phyloP scores from a whole-genome alignment of 2,888 invertebrate genomes.

The Ceriagrion tenellum region DNA sequence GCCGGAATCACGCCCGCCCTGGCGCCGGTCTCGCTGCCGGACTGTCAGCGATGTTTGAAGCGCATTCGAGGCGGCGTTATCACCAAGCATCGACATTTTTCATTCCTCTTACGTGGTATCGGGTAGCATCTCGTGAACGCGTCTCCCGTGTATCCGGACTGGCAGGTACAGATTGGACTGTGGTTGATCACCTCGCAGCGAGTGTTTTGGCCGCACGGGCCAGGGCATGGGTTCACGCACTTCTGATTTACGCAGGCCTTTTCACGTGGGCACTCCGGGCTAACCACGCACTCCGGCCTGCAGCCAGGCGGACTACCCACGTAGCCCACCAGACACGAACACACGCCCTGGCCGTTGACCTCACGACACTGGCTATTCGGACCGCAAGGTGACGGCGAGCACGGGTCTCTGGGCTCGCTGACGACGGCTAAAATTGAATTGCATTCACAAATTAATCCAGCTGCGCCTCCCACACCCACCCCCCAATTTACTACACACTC shows the following conservation, averaged over 20 bases:
- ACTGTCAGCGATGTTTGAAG: constrained; percentile 30
- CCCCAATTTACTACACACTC: background rate
- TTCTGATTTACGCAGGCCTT: constrained; percentile 71
- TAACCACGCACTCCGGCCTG: constrained; percentile 71
- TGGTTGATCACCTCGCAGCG: constrained; percentile 83
- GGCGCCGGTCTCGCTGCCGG: background rate
- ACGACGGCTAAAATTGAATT: constrained; percentile 67
- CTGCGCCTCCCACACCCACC: background rate
- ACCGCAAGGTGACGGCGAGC: constrained; percentile 73
- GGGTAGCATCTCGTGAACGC: constrained; percentile 73
- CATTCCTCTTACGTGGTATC: constrained; percentile 72
- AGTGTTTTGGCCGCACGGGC: constrained; percentile 90
- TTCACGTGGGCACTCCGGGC: constrained; percentile 73
- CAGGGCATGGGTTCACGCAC: constrained; percentile 70
- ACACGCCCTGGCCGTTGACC: constrained; percentile 82
- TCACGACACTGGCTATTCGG: constrained; percentile 76
- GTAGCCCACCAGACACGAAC: constrained; percentile 83
- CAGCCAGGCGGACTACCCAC: constrained; percentile 83
- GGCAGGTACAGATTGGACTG: constrained; percentile 82
- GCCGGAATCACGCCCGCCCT: constrained; percentile 25
- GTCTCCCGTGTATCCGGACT: constrained; percentile 75
- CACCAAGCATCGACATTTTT: background rate
- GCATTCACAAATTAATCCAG: constrained; percentile 3
- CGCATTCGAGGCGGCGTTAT: background rate
- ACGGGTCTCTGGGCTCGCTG: constrained; percentile 25